Conservation (phyloP, 92 coral and sea anemone species). For the Porites evermanni region DNA sequence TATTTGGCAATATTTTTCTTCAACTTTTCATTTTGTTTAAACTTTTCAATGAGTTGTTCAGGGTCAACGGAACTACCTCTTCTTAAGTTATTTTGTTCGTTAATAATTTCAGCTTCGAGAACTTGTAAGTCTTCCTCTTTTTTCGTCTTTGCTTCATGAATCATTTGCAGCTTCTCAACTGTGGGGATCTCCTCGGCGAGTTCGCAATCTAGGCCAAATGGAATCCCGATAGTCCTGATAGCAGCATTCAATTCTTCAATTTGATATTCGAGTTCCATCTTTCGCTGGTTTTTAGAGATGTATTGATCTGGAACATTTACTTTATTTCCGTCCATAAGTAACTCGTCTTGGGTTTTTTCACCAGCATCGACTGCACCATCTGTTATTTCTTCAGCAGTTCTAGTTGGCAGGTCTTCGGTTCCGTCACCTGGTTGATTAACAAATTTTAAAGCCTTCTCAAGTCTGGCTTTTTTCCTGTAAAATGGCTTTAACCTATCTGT, state of each 20-base stretch:
- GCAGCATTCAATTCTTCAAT: constrained; percentile 3
- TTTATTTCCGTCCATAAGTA: background rate
- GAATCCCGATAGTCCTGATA: background rate
- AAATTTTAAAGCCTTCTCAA: constrained; percentile 22
- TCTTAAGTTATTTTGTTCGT: constrained; percentile 23
- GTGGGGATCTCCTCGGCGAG: background rate
- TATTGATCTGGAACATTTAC: background rate
- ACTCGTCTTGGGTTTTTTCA: background rate
- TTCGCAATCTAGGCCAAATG: background rate
- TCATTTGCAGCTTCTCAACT: constrained; percentile 4
- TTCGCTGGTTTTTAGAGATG: background rate
- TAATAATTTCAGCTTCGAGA: constrained; percentile 39
- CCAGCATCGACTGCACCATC: constrained; percentile 8
- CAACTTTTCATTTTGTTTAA: constrained; percentile 41
- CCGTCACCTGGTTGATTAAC: background rate
- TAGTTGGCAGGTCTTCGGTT: background rate
- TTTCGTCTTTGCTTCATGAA: background rate
- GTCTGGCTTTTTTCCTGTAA: constrained; percentile 52
- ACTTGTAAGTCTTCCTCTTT: constrained; percentile 25
- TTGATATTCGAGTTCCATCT: background rate
- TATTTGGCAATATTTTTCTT: background rate
- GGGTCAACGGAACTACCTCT: constrained; percentile 13
- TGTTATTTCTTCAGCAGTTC: background rate
- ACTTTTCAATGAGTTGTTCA: constrained; percentile 23
- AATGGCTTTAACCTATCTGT: constrained; percentile 62